phyloP scores from a whole-genome alignment of 2,888 invertebrate genomes.

The Cryptus viduatorius region DNA sequence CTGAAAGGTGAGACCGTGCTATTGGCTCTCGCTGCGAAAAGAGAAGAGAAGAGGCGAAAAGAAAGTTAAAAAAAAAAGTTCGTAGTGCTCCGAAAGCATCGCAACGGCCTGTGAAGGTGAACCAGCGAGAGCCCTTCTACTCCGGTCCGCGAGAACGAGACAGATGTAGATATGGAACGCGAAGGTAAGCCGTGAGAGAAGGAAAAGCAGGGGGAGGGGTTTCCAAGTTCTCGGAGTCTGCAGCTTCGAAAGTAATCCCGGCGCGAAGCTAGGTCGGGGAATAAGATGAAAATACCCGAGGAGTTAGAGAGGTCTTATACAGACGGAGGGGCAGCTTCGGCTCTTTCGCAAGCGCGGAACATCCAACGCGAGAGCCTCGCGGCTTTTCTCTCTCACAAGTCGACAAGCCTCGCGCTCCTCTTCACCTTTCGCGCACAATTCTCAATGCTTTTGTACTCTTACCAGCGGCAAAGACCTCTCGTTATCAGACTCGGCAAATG shows the following conservation, averaged over 20 bases:
- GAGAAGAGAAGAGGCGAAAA: not conserved
- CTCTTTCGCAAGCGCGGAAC: conserved; percentile 37
- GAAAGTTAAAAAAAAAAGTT: conserved; percentile 1
- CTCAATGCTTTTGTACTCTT: conserved; percentile 64
- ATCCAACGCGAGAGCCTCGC: conserved; percentile 25
- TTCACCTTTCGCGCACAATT: conserved; percentile 49
- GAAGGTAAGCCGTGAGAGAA: conserved; percentile 69
- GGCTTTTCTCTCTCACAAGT: conserved; percentile 27
- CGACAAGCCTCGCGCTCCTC: not conserved
- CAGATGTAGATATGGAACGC: conserved; percentile 53
- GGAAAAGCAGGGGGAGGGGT: conserved; percentile 72
- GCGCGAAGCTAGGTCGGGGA: conserved; percentile 78
- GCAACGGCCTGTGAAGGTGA: not conserved
- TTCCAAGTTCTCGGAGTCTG: conserved; percentile 79
- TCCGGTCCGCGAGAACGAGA: conserved; percentile 9
- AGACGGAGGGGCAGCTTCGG: conserved; percentile 52
- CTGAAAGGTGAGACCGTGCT: not conserved
- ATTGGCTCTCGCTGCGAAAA: conserved; percentile 9
- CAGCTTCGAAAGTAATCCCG: conserved; percentile 82
- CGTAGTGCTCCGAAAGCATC: not conserved
- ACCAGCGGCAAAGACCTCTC: conserved; percentile 62
- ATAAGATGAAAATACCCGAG: conserved; percentile 85
- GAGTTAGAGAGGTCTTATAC: conserved; percentile 84
- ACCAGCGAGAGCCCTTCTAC: not conserved
- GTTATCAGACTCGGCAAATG: conserved; percentile 78